phyloP scores from a whole-genome alignment of 1,140 invertebrate species.

The Drosophila tani region DNA sequence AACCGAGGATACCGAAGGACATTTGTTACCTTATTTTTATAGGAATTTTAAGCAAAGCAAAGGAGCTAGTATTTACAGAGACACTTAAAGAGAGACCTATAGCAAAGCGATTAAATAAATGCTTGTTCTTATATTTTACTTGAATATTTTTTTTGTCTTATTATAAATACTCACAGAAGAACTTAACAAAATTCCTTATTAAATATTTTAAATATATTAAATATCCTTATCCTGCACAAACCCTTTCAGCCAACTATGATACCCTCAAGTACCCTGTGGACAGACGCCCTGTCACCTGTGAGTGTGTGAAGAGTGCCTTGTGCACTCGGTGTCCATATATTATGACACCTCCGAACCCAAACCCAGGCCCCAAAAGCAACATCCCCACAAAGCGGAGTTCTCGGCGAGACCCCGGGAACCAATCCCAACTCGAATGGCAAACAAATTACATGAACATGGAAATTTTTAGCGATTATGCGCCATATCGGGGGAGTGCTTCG shows the following conservation, averaged over 20 bases:
- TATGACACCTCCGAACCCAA: constrained; percentile 38
- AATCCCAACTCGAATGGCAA: constrained; percentile 43
- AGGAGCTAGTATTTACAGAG: neutral
- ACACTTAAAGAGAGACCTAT: too few species aligned
- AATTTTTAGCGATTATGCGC: constrained; percentile 54
- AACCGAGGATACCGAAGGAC: neutral
- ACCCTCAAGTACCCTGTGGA: neutral
- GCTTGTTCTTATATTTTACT: neutral
- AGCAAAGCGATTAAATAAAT: neutral
- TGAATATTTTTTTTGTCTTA: too few species aligned
- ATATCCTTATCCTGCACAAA: too few species aligned
- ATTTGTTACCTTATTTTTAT: constrained; percentile 1
- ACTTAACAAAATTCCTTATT: too few species aligned
- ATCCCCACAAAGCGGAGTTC: neutral
- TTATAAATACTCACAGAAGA: too few species aligned
- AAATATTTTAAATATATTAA: too few species aligned
- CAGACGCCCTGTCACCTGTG: constrained; percentile 10
- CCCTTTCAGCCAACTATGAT: neutral
- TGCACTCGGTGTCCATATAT: constrained; percentile 54
- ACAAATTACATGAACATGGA: constrained; percentile 55
- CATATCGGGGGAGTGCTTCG: constrained; percentile 40
- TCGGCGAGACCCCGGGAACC: neutral
- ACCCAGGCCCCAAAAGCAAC: neutral
- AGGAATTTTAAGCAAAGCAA: neutral
- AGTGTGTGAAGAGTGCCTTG: constrained; percentile 34